Percentiles rank a stretch among this genome's conserved stretches.
Conservation (phyloP, 35 echinoderm and acorn worm genomes). For the Heliocidaris erythrogramma region DNA sequence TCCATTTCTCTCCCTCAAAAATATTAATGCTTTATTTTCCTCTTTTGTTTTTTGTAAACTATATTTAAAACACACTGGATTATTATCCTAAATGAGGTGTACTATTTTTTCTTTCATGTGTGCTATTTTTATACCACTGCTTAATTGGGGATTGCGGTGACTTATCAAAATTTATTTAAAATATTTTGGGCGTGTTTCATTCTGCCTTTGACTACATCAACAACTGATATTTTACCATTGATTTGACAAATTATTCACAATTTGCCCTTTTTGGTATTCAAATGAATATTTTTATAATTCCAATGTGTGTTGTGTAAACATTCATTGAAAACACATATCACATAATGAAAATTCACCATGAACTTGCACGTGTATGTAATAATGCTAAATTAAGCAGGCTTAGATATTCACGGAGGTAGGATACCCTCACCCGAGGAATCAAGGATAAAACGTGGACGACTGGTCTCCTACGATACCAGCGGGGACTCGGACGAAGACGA, state of each 20-base stretch:
- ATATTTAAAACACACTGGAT: not conserved
- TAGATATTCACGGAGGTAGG: conserved; percentile 32
- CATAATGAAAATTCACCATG: not conserved
- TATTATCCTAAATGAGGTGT: not conserved
- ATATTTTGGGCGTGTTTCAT: not conserved
- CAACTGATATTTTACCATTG: not conserved
- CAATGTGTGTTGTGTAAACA: not conserved
- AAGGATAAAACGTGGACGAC: not conserved
- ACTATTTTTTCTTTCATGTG: not conserved
- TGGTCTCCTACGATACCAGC: conserved; percentile 17
- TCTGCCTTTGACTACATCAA: not conserved
- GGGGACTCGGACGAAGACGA: conserved; percentile 42
- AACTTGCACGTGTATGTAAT: not conserved
- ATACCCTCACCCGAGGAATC: not conserved
- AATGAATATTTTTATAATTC: not conserved
- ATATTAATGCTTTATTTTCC: conserved; percentile 40
- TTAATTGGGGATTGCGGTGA: not conserved
- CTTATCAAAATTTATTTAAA: not conserved
- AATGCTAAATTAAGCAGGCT: conserved; percentile 19
- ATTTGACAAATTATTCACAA: not conserved
- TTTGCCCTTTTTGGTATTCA: not conserved
- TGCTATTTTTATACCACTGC: not conserved
- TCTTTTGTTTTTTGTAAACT: conserved; percentile 15
- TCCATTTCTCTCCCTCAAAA: conserved; percentile 35
- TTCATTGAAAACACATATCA: not conserved